Percentiles rank a stretch among this genome's conserved stretches.
phyloP scores from a whole-genome alignment of 1,140 invertebrate species.

The Achroia grisella region DNA sequence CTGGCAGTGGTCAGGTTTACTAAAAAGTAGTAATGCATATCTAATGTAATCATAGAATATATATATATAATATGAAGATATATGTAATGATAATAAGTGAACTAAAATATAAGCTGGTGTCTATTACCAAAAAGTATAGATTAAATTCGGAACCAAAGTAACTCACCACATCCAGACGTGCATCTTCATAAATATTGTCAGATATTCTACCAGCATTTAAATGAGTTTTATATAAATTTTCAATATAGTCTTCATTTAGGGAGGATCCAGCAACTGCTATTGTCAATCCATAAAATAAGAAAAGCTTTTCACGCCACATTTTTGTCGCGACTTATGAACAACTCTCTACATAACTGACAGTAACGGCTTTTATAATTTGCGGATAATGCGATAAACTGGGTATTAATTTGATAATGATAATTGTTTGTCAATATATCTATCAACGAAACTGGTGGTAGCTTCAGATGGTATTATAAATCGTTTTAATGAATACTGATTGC shows the following conservation, averaged over 20 bases:
- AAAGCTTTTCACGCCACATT: background rate
- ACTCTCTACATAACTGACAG: too few relatives aligned
- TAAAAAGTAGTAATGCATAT: background rate
- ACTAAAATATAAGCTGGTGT: background rate
- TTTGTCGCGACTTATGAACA: background rate
- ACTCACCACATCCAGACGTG: slow-evolving; percentile 20
- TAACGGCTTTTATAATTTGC: too few relatives aligned
- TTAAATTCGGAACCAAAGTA: too few relatives aligned
- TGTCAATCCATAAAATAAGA: slow-evolving; percentile 6
- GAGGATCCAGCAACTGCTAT: slow-evolving; percentile 4
- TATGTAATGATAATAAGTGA: background rate
- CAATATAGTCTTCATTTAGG: slow-evolving; percentile 20
- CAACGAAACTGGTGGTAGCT: too few relatives aligned
- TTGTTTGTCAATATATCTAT: too few relatives aligned
- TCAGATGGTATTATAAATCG: too few relatives aligned
- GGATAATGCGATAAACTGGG: too few relatives aligned
- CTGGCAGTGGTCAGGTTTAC: too few relatives aligned
- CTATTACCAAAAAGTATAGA: too few relatives aligned
- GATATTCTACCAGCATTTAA: slow-evolving; percentile 19
- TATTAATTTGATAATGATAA: too few relatives aligned
- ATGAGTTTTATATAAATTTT: slow-evolving; percentile 13
- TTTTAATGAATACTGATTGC: too few relatives aligned
- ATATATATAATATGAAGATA: background rate
- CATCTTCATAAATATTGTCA: slow-evolving; percentile 42
- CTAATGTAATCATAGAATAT: background rate